Percentiles rank a stretch among this genome's conserved stretches.
Evolutionary conservation across 2,113 vertebrate species (phyloP).

Genomic region (Hemibagrus wyckioides): DNA sequence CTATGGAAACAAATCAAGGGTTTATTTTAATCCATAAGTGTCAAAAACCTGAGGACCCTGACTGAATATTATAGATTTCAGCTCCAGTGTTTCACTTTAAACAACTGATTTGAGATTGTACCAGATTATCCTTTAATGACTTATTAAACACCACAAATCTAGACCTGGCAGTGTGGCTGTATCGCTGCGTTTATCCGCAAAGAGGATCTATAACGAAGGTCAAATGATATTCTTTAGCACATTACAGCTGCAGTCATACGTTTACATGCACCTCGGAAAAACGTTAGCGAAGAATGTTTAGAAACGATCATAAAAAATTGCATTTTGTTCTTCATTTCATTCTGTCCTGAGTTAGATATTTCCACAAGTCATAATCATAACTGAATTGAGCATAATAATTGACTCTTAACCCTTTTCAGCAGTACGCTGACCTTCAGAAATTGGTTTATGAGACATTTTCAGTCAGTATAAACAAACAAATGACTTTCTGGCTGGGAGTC

Average conservation of each 20-base stretch:
- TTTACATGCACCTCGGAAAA: no score
- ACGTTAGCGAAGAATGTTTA: no score
- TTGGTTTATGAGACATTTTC: no score
- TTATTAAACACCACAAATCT: constrained; percentile 31
- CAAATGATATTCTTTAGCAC: background rate
- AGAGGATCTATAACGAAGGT: background rate
- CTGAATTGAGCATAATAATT: no score
- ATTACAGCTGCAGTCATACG: background rate
- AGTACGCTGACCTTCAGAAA: no score
- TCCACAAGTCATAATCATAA: no score
- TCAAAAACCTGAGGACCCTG: background rate
- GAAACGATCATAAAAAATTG: no score
- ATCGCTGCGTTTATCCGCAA: background rate
- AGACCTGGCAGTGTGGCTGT: background rate
- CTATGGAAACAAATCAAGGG: constrained; percentile 63
- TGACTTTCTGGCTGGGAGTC: no score
- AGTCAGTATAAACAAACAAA: no score
- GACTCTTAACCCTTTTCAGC: no score
- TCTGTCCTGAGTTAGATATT: no score
- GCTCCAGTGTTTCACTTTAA: background rate
- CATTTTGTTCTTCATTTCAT: no score
- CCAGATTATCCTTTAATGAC: constrained; percentile 32
- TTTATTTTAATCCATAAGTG: background rate
- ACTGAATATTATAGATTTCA: background rate
- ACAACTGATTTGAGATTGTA: background rate